phyloP scores from a whole-genome alignment of 2,797 vertebrate genomes.

The Picus viridis region DNA sequence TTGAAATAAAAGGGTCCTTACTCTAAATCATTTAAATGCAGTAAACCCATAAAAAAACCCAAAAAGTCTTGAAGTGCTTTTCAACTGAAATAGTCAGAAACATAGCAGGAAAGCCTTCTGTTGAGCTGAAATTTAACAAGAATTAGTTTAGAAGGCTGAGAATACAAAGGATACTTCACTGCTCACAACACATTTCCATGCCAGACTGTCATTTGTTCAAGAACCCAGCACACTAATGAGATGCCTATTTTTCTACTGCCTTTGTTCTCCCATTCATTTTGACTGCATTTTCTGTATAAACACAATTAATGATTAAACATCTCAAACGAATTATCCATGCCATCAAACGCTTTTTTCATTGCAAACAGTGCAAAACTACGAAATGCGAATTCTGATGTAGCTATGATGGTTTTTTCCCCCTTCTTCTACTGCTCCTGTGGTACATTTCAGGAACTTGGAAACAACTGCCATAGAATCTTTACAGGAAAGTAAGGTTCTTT shows the following conservation, averaged over 20 bases:
- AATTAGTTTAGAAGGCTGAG: constrained; percentile 3
- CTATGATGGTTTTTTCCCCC: background rate
- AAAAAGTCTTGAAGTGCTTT: background rate
- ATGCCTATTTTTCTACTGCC: background rate
- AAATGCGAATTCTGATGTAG: background rate
- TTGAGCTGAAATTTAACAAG: background rate
- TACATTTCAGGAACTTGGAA: background rate
- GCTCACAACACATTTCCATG: background rate
- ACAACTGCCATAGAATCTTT: background rate
- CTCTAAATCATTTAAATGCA: background rate
- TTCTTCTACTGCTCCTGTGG: background rate
- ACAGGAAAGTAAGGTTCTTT: background rate
- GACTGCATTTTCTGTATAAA: background rate
- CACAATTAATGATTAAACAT: background rate
- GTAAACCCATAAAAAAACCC: background rate
- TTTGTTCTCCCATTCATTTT: background rate
- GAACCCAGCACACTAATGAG: background rate
- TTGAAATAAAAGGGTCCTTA: background rate
- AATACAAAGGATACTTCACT: background rate
- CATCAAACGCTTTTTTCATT: background rate
- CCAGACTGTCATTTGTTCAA: background rate
- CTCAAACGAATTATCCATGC: background rate
- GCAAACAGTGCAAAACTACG: background rate
- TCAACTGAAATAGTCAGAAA: constrained; percentile 1
- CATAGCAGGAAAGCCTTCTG: background rate